Conservation (phyloP, 2,888 invertebrate genomes). For the Drosophila cracens region DNA sequence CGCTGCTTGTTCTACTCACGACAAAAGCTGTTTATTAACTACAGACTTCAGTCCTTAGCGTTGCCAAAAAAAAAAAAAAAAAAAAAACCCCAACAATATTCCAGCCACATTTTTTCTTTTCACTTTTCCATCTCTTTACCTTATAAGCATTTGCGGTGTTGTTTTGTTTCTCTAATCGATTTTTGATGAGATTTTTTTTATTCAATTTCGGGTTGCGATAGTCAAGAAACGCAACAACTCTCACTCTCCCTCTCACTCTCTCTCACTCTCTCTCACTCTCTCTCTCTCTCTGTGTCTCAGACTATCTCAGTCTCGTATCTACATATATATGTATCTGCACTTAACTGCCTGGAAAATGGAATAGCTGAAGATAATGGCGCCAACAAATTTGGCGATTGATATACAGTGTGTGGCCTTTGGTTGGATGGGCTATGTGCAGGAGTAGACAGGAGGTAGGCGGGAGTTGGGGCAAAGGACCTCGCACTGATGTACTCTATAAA, state of each 20-base stretch:
- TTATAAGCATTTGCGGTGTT: constrained; percentile 21
- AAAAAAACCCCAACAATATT: background rate
- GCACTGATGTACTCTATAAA: constrained; percentile 27
- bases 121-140: constrained; percentile 9
- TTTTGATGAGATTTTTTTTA: constrained; percentile 78
- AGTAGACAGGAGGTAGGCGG: background rate
- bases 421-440: background rate
- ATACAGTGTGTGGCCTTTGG: background rate
- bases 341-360: constrained; percentile 32
- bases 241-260: background rate
- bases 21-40: constrained; percentile 66
- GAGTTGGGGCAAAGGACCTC: background rate
- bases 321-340: constrained; percentile 10
- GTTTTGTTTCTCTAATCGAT: constrained; percentile 68
- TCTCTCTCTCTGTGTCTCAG: too few relatives aligned
- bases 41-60: constrained; percentile 24
- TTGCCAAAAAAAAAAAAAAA: background rate
- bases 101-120: background rate
- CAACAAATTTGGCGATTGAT: constrained; percentile 56
- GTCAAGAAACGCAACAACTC: constrained; percentile 59
- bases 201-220: constrained; percentile 76
- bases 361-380: constrained; percentile 61
- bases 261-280: too few relatives aligned
- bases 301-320: background rate
- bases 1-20: constrained; percentile 6